Conservation (phyloP, 2,797 vertebrate species). For the Phrynocephalus guinanensis region DNA sequence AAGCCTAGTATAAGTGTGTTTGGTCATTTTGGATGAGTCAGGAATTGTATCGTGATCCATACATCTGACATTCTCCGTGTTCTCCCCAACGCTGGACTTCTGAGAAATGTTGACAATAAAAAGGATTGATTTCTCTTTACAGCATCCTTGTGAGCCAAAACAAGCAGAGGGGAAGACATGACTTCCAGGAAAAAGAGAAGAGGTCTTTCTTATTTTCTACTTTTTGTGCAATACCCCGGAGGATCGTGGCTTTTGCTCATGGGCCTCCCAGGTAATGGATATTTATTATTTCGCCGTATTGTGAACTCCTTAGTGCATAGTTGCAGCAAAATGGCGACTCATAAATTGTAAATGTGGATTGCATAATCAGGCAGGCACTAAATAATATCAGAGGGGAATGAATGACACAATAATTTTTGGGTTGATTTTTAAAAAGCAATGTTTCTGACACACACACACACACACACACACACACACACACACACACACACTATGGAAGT, state of each 20-base stretch:
- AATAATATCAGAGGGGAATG: slow-evolving; percentile 13
- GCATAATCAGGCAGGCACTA: background rate
- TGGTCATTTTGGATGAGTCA: background rate
- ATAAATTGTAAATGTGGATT: background rate
- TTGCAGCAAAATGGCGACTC: slow-evolving; percentile 14
- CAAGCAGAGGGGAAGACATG: slow-evolving; percentile 48
- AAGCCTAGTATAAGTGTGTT: background rate
- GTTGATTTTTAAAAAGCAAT: background rate
- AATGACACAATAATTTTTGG: background rate
- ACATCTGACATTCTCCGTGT: slow-evolving; percentile 16
- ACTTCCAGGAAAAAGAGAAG: slow-evolving; percentile 58
- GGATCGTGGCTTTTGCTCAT: background rate
- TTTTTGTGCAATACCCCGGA: slow-evolving; percentile 33
- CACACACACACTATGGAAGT: background rate
- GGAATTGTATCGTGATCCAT: slow-evolving; percentile 13
- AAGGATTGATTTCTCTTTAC: background rate
- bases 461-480: too few species aligned
- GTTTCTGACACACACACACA: background rate
- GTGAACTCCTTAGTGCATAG: slow-evolving; percentile 9
- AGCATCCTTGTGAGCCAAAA: slow-evolving; percentile 43
- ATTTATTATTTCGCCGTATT: slow-evolving; percentile 48
- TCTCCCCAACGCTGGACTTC: background rate
- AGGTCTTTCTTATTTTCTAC: slow-evolving; percentile 47
- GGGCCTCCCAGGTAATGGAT: background rate
- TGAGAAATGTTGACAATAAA: background rate